These are phyloP conservation scores for Sebastes matsubarae DNA, from an alignment of 2,797 vertebrate species.

Conservation along the genomic window DNA sequence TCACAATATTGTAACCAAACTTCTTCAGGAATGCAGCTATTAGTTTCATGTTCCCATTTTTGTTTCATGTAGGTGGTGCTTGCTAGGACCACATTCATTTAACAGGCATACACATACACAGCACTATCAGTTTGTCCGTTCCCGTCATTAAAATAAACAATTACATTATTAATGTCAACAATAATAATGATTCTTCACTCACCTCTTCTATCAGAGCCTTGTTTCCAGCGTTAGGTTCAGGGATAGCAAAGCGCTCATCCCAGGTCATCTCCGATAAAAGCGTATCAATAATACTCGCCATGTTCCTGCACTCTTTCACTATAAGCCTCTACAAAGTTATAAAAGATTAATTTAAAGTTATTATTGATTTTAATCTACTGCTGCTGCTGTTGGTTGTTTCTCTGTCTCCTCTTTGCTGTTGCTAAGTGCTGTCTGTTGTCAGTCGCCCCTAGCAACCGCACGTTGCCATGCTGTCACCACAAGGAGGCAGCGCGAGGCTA, in stretches of 20 bases:
- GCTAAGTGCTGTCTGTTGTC: conserved; percentile 22
- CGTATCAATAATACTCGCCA: conserved; percentile 59
- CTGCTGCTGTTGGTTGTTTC: no score
- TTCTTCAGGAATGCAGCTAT: no score
- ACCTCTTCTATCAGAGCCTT: conserved; percentile 87
- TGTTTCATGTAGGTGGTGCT: no score
- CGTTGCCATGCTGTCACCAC: neutral
- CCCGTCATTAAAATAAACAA: neutral
- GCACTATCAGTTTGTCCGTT: neutral
- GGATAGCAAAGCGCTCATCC: conserved; percentile 87
- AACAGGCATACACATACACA: no score
- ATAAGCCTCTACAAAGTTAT: neutral
- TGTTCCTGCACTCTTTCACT: conserved; percentile 30
- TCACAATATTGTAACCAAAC: no score
- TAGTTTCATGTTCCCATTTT: no score
- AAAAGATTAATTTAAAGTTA: no score
- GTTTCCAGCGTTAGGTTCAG: conserved; percentile 87
- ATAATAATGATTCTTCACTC: conserved; percentile 39
- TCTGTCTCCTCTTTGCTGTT: neutral
- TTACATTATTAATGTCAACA: neutral
- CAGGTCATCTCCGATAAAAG: conserved; percentile 84
- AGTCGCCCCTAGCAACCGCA: conserved; percentile 58
- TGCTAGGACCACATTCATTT: neutral
- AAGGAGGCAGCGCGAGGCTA: conserved; percentile 32
- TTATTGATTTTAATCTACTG: no score